Evolutionary conservation across 2,113 vertebrate genomes (phyloP).

Genomic region (Sorex fumeus): DNA sequence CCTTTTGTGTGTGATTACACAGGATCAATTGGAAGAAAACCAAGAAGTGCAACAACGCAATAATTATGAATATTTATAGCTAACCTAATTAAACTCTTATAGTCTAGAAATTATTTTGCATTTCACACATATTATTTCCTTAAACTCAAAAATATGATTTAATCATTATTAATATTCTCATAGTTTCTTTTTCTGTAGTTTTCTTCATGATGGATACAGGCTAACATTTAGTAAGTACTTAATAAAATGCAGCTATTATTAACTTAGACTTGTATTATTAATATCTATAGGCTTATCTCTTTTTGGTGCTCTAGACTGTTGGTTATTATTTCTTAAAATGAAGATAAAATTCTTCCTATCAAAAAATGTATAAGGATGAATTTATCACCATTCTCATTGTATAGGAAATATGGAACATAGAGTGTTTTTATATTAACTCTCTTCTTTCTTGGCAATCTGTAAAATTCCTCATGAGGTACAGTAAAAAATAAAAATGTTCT

Average conservation of each 20-base stretch:
- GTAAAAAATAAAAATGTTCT: neutral
- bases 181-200: neutral
- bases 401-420: neutral
- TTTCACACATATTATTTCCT: neutral
- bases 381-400: neutral
- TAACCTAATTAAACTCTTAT: neutral
- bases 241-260: constrained; percentile 1
- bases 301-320: neutral
- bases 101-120: neutral
- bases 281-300: neutral
- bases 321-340: neutral
- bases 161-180: neutral
- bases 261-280: neutral
- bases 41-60: neutral
- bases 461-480: neutral
- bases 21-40: neutral
- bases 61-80: neutral
- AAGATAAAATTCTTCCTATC: neutral
- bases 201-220: neutral
- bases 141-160: neutral
- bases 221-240: neutral
- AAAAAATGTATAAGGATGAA: neutral
- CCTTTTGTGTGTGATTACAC: no score
- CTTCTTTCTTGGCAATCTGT: neutral
- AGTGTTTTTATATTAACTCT: neutral